phyloP scores from a whole-genome alignment of 2,888 invertebrate genomes.

The Synanthedon myopaeformis region DNA sequence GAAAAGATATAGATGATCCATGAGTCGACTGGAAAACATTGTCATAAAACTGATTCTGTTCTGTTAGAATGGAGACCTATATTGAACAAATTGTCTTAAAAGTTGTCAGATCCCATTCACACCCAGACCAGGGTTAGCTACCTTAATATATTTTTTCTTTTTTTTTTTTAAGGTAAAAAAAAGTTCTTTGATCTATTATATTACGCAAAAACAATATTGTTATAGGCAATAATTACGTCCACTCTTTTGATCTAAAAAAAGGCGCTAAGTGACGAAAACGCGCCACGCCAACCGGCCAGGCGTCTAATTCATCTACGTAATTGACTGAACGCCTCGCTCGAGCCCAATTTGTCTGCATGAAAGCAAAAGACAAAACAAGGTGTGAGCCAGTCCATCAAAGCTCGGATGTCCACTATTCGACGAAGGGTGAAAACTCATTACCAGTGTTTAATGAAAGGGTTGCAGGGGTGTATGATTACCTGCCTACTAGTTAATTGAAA shows the following conservation, averaged over 20 bases:
- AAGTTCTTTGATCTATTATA: no score
- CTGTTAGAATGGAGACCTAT: no score
- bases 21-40: no score
- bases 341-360: conserved; percentile 35
- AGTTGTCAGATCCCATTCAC: no score
- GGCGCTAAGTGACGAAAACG: background rate
- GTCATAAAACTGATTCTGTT: no score
- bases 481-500: conserved; percentile 62
- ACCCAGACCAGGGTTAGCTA: no score
- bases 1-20: no score
- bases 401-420: conserved; percentile 59
- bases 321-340: conserved; percentile 29
- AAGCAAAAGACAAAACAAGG: conserved; percentile 49
- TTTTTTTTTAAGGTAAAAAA: no score
- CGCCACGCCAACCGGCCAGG: conserved; percentile 3
- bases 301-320: conserved; percentile 20
- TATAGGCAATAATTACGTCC: background rate
- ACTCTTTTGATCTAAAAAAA: background rate
- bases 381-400: conserved; percentile 38
- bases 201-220: no score
- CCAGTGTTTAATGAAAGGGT: conserved; percentile 63
- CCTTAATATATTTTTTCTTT: no score
- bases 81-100: no score
- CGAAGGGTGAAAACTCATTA: conserved; percentile 68
- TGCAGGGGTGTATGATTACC: conserved; percentile 57